Base-by-base conservation (phyloP, 2,113 vertebrate species). In the Lanius ludovicianus region DNA sequence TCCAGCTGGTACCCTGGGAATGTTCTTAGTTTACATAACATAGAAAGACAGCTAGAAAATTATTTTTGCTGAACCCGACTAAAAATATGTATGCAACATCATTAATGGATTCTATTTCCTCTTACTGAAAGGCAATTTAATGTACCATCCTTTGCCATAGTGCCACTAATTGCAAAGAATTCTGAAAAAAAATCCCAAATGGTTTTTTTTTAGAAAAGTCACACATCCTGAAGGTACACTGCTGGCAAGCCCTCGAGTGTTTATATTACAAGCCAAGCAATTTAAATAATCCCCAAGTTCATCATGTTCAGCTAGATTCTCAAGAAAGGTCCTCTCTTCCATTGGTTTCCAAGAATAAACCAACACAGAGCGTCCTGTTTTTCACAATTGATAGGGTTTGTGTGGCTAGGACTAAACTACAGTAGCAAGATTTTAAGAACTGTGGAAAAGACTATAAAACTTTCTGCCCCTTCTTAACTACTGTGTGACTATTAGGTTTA, bases 381-480 rank as follows among this genome's bases (percentile, higher is more conserved):
- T 95, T 81, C 68, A 60, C 83, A 94, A 73, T 78, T 53, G 79
- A 69, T 82, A 16, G 65, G 39, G 35, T 93, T 95, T 89, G 67
- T 82, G 68, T 59, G 81, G 28, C 65, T 55, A 52, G 84, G 70
- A 92, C 89, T 91, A 84, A 93, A 96, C 95, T 96, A 95, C 75
- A 95, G 95, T 92, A 97, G 92, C 84, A 83, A 52, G 60, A 93
- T 92, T 97, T 98, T 98, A 97, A 91, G 94, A 97, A 93, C 76
- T 87, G 88, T 3, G 39, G 95, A 89, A 96, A 96, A 95, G 89
- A 94, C 97, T 89, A 59, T 97, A 97, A 98, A 98, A 96, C 95
- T 98, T 98, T 97, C 92, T 96, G 50, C 79, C 90, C 91, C 77
- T 97, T 97, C 96, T 97, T 98, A 97, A 97, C 95, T 93, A 90